Evolutionary conservation across 2,888 invertebrate species (phyloP).

Genomic region (Scaptomyza parva): DNA sequence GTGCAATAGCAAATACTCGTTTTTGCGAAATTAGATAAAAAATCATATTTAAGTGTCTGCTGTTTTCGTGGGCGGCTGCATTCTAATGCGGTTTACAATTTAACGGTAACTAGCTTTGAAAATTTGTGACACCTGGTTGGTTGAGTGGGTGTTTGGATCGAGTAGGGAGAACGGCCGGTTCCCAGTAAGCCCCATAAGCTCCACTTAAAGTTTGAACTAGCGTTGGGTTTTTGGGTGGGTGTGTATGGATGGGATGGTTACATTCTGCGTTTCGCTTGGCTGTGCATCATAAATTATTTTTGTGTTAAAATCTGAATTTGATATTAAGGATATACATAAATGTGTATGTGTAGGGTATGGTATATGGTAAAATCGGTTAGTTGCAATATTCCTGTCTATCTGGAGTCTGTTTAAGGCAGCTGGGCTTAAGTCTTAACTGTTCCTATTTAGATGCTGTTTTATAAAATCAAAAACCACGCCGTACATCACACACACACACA

Average conservation of each 20-base stretch:
- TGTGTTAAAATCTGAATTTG: conserved; percentile 72
- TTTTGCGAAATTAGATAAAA: conserved; percentile 58
- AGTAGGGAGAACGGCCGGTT: conserved; percentile 3
- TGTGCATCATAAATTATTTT: conserved; percentile 68
- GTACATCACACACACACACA: conserved; percentile 14
- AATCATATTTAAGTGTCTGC: conserved; percentile 38
- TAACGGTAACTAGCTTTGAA: conserved; percentile 71
- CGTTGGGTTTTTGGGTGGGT: background rate
- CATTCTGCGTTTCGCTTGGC: conserved; percentile 46
- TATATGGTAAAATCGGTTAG: conserved; percentile 23
- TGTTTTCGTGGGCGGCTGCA: conserved; percentile 11
- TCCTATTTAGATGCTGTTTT: conserved; percentile 58
- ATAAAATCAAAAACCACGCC: conserved; percentile 39
- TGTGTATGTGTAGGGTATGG: too few relatives aligned
- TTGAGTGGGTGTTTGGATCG: background rate
- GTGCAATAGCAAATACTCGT: conserved; percentile 42
- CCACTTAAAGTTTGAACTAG: conserved; percentile 35
- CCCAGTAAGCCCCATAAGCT: conserved; percentile 12
- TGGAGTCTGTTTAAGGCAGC: conserved; percentile 23
- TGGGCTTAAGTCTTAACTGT: conserved; percentile 36
- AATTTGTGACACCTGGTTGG: conserved; percentile 43
- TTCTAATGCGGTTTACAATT: conserved; percentile 53
- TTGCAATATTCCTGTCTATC: conserved; percentile 11
- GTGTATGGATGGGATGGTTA: too few relatives aligned
- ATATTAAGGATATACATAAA: conserved; percentile 41